Base-by-base conservation (phyloP, 2,888 invertebrate genomes). In the Pachymerium ferrugineum region DNA sequence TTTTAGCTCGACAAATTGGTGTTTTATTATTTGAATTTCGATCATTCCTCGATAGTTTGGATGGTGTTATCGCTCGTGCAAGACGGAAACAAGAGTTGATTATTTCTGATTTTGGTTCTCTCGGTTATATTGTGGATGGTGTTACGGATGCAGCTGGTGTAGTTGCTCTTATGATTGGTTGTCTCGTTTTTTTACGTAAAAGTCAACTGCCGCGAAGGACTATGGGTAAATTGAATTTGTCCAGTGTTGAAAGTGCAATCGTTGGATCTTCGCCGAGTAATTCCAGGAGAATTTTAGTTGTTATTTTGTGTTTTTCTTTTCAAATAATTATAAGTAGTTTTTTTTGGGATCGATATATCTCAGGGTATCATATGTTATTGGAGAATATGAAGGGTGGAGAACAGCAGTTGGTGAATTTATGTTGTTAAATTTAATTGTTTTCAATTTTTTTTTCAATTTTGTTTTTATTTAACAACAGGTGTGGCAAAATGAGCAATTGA, bases 311-410 rank as follows among this genome's bases (percentile, higher is more conserved):
- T 76, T 81, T 77, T 77, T 80, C 78, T 54, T 77, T 77, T 76
- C 92, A 91, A 80, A 85, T 93, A 80, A 80, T 91, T 70, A 81
- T 92, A 0, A 90, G 90, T 74, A 92, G 92, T 0, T 83, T 89
- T 73, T 89, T 89, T 8, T 93, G 93, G 93, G 93, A 93, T 83
- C 87, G 92, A 30, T 92, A 92, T 79, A 91, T 93, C 78, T 89
- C 89, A 70, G 82, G 90, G 4, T 93, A 92, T 80, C 91, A 92
- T 78, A 88, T 90, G 78, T 83, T 92, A 79, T 81, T 93, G 35
- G 92, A 93, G 79, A 86, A 87, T 5, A 42, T 8, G 72, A 77
- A 19, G 73, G 75, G 5, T 74, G 76, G 14, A 35, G 74, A 74
- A n/a, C 77, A 71, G 72, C 77, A 76, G 74, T 77, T 47, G 42